phyloP scores from a whole-genome alignment of 2,888 invertebrate genomes.

The Brachyptera putata region DNA sequence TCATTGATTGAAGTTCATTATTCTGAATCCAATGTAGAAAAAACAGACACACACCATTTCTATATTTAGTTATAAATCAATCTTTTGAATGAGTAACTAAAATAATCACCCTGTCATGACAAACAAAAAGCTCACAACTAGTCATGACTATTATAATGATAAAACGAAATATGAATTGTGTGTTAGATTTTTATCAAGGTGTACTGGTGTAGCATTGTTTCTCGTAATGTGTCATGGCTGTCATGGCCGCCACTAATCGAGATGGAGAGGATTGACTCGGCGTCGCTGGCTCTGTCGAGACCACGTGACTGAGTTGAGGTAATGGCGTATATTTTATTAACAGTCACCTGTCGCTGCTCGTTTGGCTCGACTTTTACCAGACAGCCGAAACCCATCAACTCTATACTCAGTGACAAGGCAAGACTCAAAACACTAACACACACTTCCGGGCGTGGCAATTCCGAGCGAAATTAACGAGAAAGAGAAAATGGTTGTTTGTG shows the following conservation, averaged over 20 bases:
- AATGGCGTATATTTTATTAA: slow-evolving; percentile 44
- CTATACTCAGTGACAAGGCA: not conserved
- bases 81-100: slow-evolving; percentile 7
- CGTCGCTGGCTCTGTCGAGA: slow-evolving; percentile 37
- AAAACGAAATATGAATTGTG: not conserved
- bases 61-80: slow-evolving; percentile 5
- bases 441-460: too few species aligned
- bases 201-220: slow-evolving; percentile 11
- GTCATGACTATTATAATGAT: not conserved
- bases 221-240: slow-evolving; percentile 12
- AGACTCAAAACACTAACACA: too few species aligned
- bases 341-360: slow-evolving; percentile 47
- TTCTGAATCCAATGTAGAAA: slow-evolving; percentile 11
- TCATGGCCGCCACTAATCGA: slow-evolving; percentile 3
- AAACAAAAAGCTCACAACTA: not conserved
- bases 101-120: slow-evolving; percentile 15
- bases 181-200: slow-evolving; percentile 2
- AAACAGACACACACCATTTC: too few species aligned
- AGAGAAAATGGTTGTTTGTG: too few species aligned
- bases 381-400: not conserved
- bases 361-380: slow-evolving; percentile 33
- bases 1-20: slow-evolving; percentile 9
- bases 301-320: slow-evolving; percentile 31
- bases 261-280: not conserved
- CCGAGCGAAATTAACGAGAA: too few species aligned